Evolutionary conservation across 2,113 vertebrate species (phyloP).

Genomic region (Syngnathoides biaculeatus): DNA sequence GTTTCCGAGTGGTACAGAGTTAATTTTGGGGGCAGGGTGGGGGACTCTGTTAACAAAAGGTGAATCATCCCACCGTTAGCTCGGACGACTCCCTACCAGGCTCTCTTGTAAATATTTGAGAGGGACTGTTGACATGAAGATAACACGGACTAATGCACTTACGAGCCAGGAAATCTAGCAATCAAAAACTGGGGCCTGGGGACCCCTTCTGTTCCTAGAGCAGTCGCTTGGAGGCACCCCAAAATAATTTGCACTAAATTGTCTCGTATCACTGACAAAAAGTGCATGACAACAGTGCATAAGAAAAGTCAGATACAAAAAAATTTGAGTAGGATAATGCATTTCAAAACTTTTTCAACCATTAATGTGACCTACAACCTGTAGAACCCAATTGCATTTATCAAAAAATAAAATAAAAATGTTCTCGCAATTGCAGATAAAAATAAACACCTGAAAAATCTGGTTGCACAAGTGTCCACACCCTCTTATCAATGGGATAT

Average conservation of each 20-base stretch:
- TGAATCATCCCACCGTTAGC: slow-evolving; percentile 4
- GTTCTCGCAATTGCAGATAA: too few relatives aligned
- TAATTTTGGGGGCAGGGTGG: not conserved
- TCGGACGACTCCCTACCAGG: not conserved
- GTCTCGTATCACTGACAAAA: too few relatives aligned
- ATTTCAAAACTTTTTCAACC: too few relatives aligned
- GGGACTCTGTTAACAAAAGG: slow-evolving; percentile 9
- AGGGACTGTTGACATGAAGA: slow-evolving; percentile 10
- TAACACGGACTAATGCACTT: slow-evolving; percentile 7
- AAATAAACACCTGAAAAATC: too few relatives aligned
- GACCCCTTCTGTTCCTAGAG: not conserved
- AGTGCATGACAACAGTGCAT: not conserved
- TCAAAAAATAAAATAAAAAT: too few relatives aligned
- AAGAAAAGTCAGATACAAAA: too few relatives aligned
- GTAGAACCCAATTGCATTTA: too few relatives aligned
- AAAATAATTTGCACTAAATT: not conserved
- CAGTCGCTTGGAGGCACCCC: not conserved
- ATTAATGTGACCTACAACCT: too few relatives aligned
- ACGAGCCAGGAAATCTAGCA: not conserved
- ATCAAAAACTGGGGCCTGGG: not conserved
- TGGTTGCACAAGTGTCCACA: too few relatives aligned
- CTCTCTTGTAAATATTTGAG: slow-evolving; percentile 12
- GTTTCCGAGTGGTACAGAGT: not conserved
- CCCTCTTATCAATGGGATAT: too few relatives aligned
- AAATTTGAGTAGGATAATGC: too few relatives aligned